Conservation (phyloP, 2,888 invertebrate genomes). For the Silvanus unidentatus region DNA sequence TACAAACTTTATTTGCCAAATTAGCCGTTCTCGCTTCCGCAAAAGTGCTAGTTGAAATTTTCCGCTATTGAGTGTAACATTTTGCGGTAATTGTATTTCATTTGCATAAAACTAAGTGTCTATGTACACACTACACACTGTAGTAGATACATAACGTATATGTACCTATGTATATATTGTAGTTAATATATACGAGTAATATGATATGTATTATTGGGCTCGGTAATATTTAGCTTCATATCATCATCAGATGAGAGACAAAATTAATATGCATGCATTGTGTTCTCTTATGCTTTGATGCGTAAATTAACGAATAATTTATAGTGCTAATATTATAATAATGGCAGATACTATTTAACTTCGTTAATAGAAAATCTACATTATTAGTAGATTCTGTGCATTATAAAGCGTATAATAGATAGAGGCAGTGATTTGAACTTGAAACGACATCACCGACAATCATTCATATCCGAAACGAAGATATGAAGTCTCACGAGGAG, state of each 20-base stretch:
- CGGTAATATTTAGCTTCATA: constrained; percentile 8
- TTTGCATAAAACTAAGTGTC: constrained; percentile 14
- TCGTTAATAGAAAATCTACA: too few species aligned
- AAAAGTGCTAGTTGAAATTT: constrained; percentile 10
- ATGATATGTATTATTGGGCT: too few species aligned
- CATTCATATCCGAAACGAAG: too few species aligned
- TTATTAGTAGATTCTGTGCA: too few species aligned
- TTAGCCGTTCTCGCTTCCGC: constrained; percentile 9
- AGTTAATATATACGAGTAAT: too few species aligned
- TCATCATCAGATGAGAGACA: constrained; percentile 12
- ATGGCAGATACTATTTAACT: constrained; percentile 7
- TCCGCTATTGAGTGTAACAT: constrained; percentile 13
- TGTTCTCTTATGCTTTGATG: constrained; percentile 19
- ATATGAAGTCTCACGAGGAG: too few species aligned
- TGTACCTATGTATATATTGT: too few species aligned
- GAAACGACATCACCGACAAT: too few species aligned
- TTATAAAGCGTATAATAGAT: too few species aligned
- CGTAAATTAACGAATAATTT: constrained; percentile 19
- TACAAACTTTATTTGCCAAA: constrained; percentile 9
- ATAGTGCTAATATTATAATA: constrained; percentile 6
- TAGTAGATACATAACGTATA: too few species aligned
- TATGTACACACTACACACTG: constrained; percentile 5
- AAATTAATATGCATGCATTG: constrained; percentile 23
- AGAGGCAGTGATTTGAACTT: too few species aligned
- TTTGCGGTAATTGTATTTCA: constrained; percentile 16